Base-by-base conservation (phyloP, 2,797 vertebrate species). In the Urophycis tenuis region DNA sequence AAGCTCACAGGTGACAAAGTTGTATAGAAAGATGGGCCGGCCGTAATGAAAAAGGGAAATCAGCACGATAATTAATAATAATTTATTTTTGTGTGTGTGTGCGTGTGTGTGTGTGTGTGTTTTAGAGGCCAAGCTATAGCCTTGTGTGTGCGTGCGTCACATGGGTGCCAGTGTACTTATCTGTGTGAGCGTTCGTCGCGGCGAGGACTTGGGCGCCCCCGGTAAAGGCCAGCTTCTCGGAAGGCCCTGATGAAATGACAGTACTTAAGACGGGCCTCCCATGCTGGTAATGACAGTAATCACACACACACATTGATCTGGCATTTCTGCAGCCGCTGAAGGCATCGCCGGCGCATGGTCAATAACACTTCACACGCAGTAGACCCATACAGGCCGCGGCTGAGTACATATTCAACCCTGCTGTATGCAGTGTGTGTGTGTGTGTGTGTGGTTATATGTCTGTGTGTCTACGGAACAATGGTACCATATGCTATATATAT, bases 211-310 rank as follows among this genome's bases (percentile, higher is more conserved):
- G 25, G n/a, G 11, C 77, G 74, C 64, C 11, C 0, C 73, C 71
- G 77, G 74, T 80, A 78, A 78, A 78, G 80, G 71, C 35, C 74
- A 76, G 83, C 82, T 32, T 81, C 78, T 83, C 15, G 25, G 87
- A 88, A 82, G 80, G 72, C 41, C 75, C 78, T 75, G 70, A 79
- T 72, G 31, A 84, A 90, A 90, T 87, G 72, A 88, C 78, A 73
- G 85, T 84, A 49, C 31, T 89, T 82, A 81, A 60, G 75, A 35
- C 75, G 60, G 53, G 36, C 25, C 82, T 72, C 75, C 45, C 22
- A 19, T 75, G 45, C 30, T 74, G 14, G 14, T 83, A 83, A 91
- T 89, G 81, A 83, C 77, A 70, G 83, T 89, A 75, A 91, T 90
- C 82, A 84, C 30, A 53, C 71, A 53, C 70, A 64, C 60, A 71